Evolutionary conservation across 1,140 invertebrate species (phyloP), one percentile per base, ranked within the genome.

Genomic region (Drusus annulatus): DNA sequence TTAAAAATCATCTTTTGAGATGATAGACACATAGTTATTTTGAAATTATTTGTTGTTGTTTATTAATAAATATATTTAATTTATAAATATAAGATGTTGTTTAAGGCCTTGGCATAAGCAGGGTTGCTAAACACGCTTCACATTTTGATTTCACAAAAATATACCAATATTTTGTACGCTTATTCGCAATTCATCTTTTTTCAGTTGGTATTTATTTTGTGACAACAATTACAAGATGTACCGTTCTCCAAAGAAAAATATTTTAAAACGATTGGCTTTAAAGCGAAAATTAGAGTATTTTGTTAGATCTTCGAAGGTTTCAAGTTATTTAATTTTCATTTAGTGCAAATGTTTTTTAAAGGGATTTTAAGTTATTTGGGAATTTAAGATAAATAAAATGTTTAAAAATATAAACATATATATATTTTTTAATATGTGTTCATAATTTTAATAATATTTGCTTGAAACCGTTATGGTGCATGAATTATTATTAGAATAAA

Each of bases 71-170:
- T n/a, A n/a, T 52, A 65, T 45, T 45, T 60, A 58, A 76, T 36
- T 62, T 25, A 63, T 68, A 51, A 31, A 65, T 78, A 58, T 78
- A 65, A 21, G 19, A n/a, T 54, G 25, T 69, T 69, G 3, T 78
- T 78, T 56, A 17, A 78, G 77, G 77, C 77, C 77, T 50, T 69
- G 77, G 77, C 77, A 58, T 69, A 45, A 54, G 77, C 77, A 78
- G 63, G 68, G 77, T 69, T 78, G 77, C 77, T 69, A 68, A 68
- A 36, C 62, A 65, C 28, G 75, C 74, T 69, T 69, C 63, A 78
- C 77, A 78, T 52, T 68, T 78, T 52, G 50, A 16, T 78, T 21
- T 31, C 17, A 56, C 16, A 31, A 78, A 31, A 25, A 77, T 60
- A 76, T 28, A 16, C 28, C 28, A 45, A 3, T 51, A n/a, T 52